Evolutionary conservation across 2,888 invertebrate species (phyloP).

Genomic region (Cephus pulcher): DNA sequence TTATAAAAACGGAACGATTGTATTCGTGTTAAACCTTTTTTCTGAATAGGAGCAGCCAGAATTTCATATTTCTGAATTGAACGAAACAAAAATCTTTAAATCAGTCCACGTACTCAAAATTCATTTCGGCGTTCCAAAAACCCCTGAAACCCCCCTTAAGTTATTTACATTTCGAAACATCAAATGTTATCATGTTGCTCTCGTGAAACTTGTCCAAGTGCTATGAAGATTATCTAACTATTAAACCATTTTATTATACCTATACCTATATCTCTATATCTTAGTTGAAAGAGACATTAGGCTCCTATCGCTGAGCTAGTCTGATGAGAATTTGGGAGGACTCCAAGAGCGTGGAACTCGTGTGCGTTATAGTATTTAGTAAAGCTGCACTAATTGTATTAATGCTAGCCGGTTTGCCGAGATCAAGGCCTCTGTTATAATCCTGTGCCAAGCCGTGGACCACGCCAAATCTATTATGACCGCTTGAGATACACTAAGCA

Average conservation of each 20-base stretch:
- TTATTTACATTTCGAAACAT: background rate
- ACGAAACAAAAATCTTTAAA: background rate
- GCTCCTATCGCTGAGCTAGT: slow-evolving; percentile 4
- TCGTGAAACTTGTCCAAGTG: background rate
- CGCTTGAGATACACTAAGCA: slow-evolving; percentile 2
- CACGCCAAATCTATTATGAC: slow-evolving; percentile 48
- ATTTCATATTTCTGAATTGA: background rate
- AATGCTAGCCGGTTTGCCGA: slow-evolving; percentile 59
- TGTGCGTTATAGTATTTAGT: slow-evolving; percentile 57
- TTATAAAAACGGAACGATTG: background rate
- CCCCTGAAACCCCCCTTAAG: background rate
- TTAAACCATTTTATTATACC: slow-evolving; percentile 13
- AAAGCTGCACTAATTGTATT: slow-evolving; percentile 64
- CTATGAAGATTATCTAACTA: background rate
- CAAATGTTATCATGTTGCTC: background rate
- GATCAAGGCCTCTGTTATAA: slow-evolving; percentile 55
- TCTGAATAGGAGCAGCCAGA: background rate
- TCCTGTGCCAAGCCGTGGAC: slow-evolving; percentile 47
- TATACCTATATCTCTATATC: background rate
- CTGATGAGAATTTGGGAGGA: slow-evolving; percentile 54
- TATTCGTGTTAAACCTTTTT: background rate
- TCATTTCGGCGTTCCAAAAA: background rate
- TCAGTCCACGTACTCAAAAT: background rate
- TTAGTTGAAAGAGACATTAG: background rate
- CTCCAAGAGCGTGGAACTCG: slow-evolving; percentile 48